Percentiles rank a stretch among this genome's conserved stretches.
Evolutionary conservation across 2,888 invertebrate genomes (phyloP).

Genomic region (Cataglyphis cursor): DNA sequence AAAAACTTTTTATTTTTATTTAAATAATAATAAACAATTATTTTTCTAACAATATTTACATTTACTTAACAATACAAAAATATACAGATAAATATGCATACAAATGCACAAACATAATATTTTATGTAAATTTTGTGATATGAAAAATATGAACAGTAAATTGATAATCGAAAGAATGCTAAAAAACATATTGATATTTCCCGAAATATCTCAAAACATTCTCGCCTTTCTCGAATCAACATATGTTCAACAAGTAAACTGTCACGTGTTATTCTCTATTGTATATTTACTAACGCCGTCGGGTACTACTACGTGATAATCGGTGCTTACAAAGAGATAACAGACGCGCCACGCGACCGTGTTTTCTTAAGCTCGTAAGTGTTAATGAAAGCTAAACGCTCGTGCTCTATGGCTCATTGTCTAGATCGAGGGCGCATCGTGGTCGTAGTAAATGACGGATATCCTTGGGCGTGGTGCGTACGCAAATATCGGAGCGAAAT

Average conservation of each 20-base stretch:
- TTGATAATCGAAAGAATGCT: neutral
- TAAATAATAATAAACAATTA: neutral
- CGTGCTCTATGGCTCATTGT: constrained; percentile 36
- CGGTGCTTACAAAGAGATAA: constrained; percentile 44
- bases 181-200: neutral
- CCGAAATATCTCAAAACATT: constrained; percentile 13
- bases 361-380: constrained; percentile 40
- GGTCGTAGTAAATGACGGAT: constrained; percentile 17
- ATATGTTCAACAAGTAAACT: constrained; percentile 22
- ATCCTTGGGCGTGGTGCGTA: constrained; percentile 21
- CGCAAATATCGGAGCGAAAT: constrained; percentile 60
- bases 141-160: neutral
- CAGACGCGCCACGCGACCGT: constrained; percentile 52
- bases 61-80: neutral
- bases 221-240: neutral
- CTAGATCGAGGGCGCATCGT: constrained; percentile 15
- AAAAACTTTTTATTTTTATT: neutral
- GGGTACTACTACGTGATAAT: constrained; percentile 42
- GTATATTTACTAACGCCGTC: constrained; percentile 37
- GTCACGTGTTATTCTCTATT: constrained; percentile 22
- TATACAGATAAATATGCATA: neutral
- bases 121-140: neutral
- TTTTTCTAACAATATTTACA: neutral
- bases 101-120: neutral
- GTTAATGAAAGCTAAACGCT: constrained; percentile 52